Base-by-base conservation (phyloP, 2,888 invertebrate genomes). In the Dasypogon diadema region DNA sequence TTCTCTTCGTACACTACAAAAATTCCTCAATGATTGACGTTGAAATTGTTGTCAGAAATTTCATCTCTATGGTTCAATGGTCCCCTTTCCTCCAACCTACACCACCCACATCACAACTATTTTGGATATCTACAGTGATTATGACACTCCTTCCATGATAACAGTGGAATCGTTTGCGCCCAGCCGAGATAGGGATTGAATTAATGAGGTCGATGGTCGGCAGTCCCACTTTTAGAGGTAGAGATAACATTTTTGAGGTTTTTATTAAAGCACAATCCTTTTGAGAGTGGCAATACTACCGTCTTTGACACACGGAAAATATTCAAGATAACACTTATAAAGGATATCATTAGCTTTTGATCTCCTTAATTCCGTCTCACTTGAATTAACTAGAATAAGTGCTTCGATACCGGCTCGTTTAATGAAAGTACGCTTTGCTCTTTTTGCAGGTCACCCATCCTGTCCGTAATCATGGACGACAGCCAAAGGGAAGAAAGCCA, bases 401-500 rank as follows among this genome's bases (percentile, higher is more conserved):
- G 42, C n/a, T 42, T n/a, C 1, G n/a, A 42, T 42, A 42, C 42
- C 2, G n/a, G 42, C 12, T n/a, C 42, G 1, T 42, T 42, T 42
- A 42, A 42, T 42, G 2, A 42, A 42, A 12, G 42, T n/a, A n/a
- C 42, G n/a, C 8, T 6, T 42, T 42, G 42, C 42, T 42, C 42
- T 42, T 42, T 42, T 42, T 42, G n/a, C 42, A 42, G n/a, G 42
- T 3, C 2, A n/a, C 42, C 42, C 42, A 42, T 42, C 42, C 42
- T 42, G 42, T 12, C 42, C 42, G 8, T 51, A 51, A 51, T 51
- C 14, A 21, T 21, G 51, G 18, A 51, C 8, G 21, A 51, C 22
- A 21, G 51, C 51, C 51, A 21, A 51, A 51, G 21, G 51, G 51
- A 51, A 51, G 51, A 51, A 51, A 51, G 51, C 51, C 21, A 51